Evolutionary conservation across 1,140 invertebrate genomes (phyloP).

Genomic region (Drosophila sucinea): DNA sequence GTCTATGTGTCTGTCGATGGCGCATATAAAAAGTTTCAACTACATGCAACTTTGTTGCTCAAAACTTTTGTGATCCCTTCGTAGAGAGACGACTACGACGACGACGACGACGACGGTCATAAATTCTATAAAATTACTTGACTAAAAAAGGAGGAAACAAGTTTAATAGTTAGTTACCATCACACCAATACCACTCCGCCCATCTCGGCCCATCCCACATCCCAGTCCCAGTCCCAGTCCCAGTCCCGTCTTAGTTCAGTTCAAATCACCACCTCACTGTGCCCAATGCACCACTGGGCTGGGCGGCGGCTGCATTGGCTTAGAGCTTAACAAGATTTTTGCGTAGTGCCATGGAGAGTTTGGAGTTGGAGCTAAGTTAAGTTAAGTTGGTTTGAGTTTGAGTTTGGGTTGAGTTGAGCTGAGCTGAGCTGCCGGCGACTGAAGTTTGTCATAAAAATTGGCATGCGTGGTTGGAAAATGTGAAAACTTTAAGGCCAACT

Average conservation of each 20-base stretch:
- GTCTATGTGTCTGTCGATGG: constrained; percentile 15
- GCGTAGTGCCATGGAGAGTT: constrained; percentile 15
- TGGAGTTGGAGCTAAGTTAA: background rate
- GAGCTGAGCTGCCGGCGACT: constrained; percentile 38
- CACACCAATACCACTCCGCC: constrained; percentile 6
- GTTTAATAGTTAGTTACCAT: constrained; percentile 70
- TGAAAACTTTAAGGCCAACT: constrained; percentile 64
- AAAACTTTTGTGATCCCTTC: constrained; percentile 62
- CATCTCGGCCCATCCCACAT: background rate
- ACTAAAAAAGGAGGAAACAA: constrained; percentile 68
- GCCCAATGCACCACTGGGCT: constrained; percentile 1
- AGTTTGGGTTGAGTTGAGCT: background rate
- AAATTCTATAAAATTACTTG: constrained; percentile 74
- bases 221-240: background rate
- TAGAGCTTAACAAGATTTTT: constrained; percentile 62
- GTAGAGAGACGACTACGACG: constrained; percentile 29
- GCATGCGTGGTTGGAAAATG: constrained; percentile 58
- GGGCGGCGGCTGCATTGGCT: constrained; percentile 20
- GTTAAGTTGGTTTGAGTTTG: background rate
- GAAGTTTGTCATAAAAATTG: constrained; percentile 56
- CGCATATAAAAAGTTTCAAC: constrained; percentile 43
- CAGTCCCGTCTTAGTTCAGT: background rate
- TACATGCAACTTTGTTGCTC: constrained; percentile 27
- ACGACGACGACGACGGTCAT: constrained; percentile 41
- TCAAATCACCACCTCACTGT: constrained; percentile 2